Percentiles rank a stretch among this genome's conserved stretches.
These are phyloP conservation scores for Centrocercus urophasianus DNA, from an alignment of 2,113 vertebrate species.

Conservation along the genomic window DNA sequence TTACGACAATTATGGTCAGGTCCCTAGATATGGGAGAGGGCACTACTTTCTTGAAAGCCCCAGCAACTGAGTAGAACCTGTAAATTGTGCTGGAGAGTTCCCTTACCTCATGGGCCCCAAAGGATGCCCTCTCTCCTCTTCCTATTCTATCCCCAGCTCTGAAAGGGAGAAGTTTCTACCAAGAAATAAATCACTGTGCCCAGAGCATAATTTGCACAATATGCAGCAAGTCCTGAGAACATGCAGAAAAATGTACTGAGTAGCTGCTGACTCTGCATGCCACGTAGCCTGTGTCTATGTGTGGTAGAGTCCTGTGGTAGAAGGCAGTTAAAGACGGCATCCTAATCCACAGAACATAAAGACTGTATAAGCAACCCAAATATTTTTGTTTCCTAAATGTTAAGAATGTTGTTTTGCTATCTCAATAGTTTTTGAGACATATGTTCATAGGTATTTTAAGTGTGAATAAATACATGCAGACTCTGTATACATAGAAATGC, in stretches of 20 bases:
- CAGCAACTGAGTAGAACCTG: not conserved
- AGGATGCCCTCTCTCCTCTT: not conserved
- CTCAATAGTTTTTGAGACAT: not conserved
- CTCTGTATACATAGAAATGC: not conserved
- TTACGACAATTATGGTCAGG: not conserved
- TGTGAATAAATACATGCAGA: not conserved
- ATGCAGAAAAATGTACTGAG: not conserved
- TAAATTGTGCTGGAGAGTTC: not conserved
- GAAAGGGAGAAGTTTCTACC: not conserved
- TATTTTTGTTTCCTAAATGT: not conserved
- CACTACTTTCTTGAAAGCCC: not conserved
- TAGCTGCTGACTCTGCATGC: not conserved
- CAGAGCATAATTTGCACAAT: not conserved
- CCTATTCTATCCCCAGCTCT: not conserved
- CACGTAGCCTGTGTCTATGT: not conserved
- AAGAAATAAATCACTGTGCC: not conserved
- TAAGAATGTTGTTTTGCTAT: not conserved
- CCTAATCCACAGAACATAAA: not conserved
- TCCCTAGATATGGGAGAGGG: not conserved
- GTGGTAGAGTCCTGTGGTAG: not conserved
- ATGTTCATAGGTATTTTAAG: not conserved
- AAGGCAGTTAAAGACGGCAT: not conserved
- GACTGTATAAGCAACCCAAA: not conserved
- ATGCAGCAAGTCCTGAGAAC: not conserved
- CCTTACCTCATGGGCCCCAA: not conserved